These are phyloP conservation scores for Cirrhinus mrigala DNA, from an alignment of 2,797 vertebrate species.

Conservation along the genomic window DNA sequence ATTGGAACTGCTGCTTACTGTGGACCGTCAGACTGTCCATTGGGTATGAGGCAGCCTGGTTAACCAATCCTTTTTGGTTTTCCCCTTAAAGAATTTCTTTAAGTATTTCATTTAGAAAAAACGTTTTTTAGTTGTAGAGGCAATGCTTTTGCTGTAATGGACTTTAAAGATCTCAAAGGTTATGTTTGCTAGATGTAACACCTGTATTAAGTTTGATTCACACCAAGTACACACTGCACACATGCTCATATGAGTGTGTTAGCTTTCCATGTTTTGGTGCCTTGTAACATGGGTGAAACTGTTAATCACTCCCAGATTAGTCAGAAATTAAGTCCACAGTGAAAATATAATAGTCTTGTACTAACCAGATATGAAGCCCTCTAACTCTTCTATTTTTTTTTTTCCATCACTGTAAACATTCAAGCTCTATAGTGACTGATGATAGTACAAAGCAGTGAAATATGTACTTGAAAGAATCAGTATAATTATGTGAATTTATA, in stretches of 20 bases:
- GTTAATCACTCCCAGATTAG: slow-evolving; percentile 3
- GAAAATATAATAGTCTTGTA: slow-evolving; percentile 7
- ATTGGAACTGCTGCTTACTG: slow-evolving; percentile 51
- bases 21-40: slow-evolving; percentile 30
- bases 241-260: slow-evolving; percentile 21
- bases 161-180: slow-evolving; percentile 17
- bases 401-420: slow-evolving; percentile 10
- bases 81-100: too few relatives aligned
- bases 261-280: slow-evolving; percentile 50
- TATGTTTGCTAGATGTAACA: background rate
- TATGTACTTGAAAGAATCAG: slow-evolving; percentile 55
- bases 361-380: slow-evolving; percentile 2
- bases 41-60: slow-evolving; percentile 11
- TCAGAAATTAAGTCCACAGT: slow-evolving; percentile 17
- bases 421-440: slow-evolving; percentile 32
- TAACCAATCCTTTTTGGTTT: slow-evolving; percentile 16
- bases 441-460: slow-evolving; percentile 36
- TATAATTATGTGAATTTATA: slow-evolving; percentile 54
- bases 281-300: slow-evolving; percentile 51
- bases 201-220: slow-evolving; percentile 8
- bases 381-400: background rate
- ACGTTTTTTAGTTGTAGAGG: slow-evolving; percentile 29
- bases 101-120: slow-evolving; percentile 30
- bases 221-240: slow-evolving; percentile 32
- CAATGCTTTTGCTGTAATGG: slow-evolving; percentile 28